Percentiles rank a stretch among this genome's conserved stretches.
phyloP scores from a whole-genome alignment of 2,113 vertebrate species.

The Piliocolobus tephrosceles region DNA sequence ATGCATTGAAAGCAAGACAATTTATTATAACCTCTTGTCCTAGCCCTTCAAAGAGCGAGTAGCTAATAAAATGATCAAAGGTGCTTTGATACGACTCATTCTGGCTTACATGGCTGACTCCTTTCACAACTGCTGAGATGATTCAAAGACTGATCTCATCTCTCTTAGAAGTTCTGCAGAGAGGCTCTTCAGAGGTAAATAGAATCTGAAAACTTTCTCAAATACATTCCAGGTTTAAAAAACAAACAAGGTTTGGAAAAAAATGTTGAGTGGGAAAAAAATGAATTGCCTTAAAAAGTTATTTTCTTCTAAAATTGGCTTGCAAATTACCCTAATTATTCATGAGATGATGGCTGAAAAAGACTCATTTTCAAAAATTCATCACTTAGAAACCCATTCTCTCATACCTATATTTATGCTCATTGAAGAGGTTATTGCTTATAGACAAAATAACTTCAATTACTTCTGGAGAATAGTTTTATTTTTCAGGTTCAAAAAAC shows the following conservation, averaged over 20 bases:
- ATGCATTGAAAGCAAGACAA: constrained; percentile 36
- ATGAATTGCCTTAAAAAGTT: not conserved
- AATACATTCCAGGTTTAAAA: not conserved
- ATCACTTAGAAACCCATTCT: not conserved
- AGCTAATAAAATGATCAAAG: constrained; percentile 77
- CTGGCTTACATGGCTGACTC: constrained; percentile 43
- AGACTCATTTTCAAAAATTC: not conserved
- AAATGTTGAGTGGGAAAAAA: constrained; percentile 5
- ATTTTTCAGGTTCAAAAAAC: constrained; percentile 42
- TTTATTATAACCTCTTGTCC: constrained; percentile 30
- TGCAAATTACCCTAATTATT: not conserved
- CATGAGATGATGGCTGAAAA: not conserved
- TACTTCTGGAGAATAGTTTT: not conserved
- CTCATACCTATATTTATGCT: not conserved
- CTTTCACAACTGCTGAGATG: not conserved
- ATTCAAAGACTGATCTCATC: constrained; percentile 29
- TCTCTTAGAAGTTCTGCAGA: constrained; percentile 27
- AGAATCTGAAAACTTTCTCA: not conserved
- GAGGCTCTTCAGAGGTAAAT: constrained; percentile 20
- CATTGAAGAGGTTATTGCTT: not conserved
- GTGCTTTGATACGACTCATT: constrained; percentile 71
- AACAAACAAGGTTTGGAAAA: constrained; percentile 30
- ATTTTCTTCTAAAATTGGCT: constrained; percentile 28
- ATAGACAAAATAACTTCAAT: not conserved
- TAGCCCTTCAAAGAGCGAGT: constrained; percentile 56